phyloP scores from a whole-genome alignment of 2,888 invertebrate species.

The Lumbricus terrestris region DNA sequence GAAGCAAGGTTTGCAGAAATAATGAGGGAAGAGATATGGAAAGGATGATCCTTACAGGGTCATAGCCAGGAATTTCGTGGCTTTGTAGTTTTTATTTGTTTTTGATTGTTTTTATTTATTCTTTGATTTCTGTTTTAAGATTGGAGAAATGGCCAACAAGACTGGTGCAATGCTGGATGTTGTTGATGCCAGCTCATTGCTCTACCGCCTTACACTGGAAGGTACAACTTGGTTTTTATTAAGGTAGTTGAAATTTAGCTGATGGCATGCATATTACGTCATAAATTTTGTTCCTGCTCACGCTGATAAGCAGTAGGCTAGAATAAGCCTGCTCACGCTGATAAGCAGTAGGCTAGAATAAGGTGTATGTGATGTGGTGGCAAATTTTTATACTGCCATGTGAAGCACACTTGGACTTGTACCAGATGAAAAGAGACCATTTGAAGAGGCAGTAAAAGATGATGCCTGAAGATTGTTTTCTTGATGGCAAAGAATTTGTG shows the following conservation, averaged over 20 bases:
- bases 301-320: too few relatives aligned
- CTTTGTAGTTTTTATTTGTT: not conserved
- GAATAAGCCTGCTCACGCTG: too few relatives aligned
- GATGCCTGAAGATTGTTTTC: not conserved
- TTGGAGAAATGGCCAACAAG: not conserved
- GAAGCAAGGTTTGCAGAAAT: too few relatives aligned
- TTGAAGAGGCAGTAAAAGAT: not conserved
- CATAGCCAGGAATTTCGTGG: too few relatives aligned
- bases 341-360: too few relatives aligned
- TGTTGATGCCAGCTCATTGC: slow-evolving; percentile 34
- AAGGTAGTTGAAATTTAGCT: not conserved
- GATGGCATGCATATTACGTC: too few relatives aligned
- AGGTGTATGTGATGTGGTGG: not conserved
- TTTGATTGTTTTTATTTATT: not conserved
- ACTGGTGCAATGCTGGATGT: slow-evolving; percentile 29
- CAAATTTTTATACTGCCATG: not conserved
- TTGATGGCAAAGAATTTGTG: not conserved
- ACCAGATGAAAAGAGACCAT: not conserved
- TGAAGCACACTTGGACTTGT: not conserved
- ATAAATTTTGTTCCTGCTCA: too few relatives aligned
- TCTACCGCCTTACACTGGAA: slow-evolving; percentile 37
- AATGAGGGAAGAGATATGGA: too few relatives aligned
- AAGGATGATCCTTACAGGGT: too few relatives aligned
- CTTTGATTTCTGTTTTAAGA: not conserved
- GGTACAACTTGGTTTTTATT: slow-evolving; percentile 26